phyloP scores from a whole-genome alignment of 2,888 invertebrate genomes.

The Mantis religiosa region DNA sequence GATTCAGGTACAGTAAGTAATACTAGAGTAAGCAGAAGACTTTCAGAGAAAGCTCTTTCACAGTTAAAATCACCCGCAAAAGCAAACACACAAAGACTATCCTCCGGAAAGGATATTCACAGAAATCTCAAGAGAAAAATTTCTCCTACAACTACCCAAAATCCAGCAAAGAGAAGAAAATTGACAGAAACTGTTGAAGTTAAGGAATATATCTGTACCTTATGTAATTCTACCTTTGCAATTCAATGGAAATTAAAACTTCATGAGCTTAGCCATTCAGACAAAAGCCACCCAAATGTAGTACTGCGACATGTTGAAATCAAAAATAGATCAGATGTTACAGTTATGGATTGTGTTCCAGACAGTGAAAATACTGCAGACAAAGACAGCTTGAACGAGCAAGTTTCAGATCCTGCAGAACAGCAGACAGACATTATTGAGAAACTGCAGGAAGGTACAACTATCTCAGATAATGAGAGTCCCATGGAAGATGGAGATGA shows the following conservation, averaged over 20 bases:
- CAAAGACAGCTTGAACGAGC: neutral
- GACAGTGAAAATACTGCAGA: neutral
- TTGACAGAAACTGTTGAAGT: neutral
- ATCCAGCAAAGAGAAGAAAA: neutral
- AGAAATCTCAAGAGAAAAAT: neutral
- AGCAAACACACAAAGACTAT: neutral
- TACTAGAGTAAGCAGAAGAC: neutral
- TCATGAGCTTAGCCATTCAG: neutral
- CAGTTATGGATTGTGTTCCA: neutral
- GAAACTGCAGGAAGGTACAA: neutral
- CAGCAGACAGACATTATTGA: neutral
- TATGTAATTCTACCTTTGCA: neutral
- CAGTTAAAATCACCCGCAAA: neutral
- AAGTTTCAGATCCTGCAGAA: neutral
- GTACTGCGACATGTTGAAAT: neutral
- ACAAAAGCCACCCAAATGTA: neutral
- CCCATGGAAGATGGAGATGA: neutral
- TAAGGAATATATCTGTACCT: neutral
- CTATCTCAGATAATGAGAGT: neutral
- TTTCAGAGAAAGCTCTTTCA: neutral
- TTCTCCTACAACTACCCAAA: neutral
- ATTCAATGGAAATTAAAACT: neutral
- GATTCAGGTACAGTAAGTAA: neutral
- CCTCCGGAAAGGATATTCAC: neutral
- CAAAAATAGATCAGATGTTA: neutral